Evolutionary conservation across 1,140 invertebrate species (phyloP), one percentile per base, ranked within the genome.

Genomic region (Scaptomyza montana): DNA sequence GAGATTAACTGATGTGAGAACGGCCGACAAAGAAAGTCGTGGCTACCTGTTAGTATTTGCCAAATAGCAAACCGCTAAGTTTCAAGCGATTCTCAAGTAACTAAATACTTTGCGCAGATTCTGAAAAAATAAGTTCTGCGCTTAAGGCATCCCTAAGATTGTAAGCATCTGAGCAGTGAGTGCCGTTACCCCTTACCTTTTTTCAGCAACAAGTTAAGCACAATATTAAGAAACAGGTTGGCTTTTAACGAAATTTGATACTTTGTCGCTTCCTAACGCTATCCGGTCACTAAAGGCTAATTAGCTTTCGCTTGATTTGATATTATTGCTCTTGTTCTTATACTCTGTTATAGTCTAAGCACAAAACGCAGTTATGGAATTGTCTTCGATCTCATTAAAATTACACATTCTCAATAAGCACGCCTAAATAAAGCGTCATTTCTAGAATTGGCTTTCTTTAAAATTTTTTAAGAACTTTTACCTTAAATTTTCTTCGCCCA

Each of bases 241-340:
- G 60, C 53, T 57, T 73, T 79, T 61, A 89, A 73, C 68, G 82
- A 82, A 87, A 87, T 71, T 57, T 64, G 82, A 87, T 87, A 87
- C 68, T 77, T 87, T 87, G 72, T 82, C 71, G 80, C 79, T 87
- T 87, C 84, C 84, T 77, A 60, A 78, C 70, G 59, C 43, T 45
- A 50, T 12, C 54, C 10, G 45, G 33, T 66, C 25, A 25, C 36
- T 51, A 50, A 59, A 16, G 72, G 65, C 65, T 79, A 87, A 87
- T 87, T 89, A 89, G 68, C 75, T 60, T 65, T 82, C 82, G 84
- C 84, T 82, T 87, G 84, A 82, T 89, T 87, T 87, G 72, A 77
- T 65, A 62, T 61, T 62, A 66, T 49, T 49, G 67, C 78, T 81
- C 61, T 70, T 64, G 78, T 78, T 60, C 16, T 46, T 19, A 13